Evolutionary conservation across 2,888 invertebrate genomes (phyloP).

Genomic region (Coelogynopora nodosa): DNA sequence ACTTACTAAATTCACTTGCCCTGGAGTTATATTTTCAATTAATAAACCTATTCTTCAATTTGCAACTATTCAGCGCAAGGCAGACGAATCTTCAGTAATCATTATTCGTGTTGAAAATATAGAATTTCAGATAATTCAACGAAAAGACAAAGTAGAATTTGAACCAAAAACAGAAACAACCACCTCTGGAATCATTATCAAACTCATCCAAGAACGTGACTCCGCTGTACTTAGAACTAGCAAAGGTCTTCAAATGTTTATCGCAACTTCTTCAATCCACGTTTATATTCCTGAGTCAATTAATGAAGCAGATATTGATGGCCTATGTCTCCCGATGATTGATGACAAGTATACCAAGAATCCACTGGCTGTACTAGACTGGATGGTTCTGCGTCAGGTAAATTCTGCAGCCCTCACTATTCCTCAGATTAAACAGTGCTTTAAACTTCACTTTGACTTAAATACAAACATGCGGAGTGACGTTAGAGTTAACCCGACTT

Average conservation of each 20-base stretch:
- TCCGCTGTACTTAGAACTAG: neutral
- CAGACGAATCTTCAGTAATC: neutral
- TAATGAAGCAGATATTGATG: neutral
- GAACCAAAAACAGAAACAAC: neutral
- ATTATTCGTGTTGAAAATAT: neutral
- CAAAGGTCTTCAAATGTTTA: neutral
- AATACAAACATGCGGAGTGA: neutral
- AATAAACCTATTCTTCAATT: neutral
- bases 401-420: neutral
- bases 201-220: neutral
- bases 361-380: neutral
- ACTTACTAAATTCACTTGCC: neutral
- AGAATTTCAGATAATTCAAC: neutral
- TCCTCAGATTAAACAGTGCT: conserved; percentile 8
- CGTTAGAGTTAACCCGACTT: neutral
- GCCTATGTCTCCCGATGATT: neutral
- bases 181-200: neutral
- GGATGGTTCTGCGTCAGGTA: neutral
- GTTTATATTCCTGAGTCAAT: neutral
- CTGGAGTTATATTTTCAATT: conserved; percentile 1
- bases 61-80: neutral
- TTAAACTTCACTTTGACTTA: neutral
- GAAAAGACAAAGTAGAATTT: neutral
- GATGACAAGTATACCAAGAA: neutral
- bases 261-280: neutral